Percentiles rank a stretch among this genome's conserved stretches.
Evolutionary conservation across 2,113 vertebrate species (phyloP).

Genomic region (Taurulus bubalis): DNA sequence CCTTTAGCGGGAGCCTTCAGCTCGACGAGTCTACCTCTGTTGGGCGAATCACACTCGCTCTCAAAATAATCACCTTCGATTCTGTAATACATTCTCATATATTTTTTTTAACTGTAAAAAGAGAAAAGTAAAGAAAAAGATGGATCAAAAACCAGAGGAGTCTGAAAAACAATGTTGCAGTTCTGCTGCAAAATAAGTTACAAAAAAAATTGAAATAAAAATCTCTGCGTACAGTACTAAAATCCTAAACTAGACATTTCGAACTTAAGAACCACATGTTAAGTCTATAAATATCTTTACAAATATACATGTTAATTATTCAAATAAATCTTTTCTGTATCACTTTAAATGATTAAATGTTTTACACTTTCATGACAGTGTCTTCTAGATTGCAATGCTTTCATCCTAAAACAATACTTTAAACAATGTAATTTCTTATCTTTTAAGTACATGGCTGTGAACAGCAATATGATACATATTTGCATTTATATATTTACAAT

Average conservation of each 20-base stretch:
- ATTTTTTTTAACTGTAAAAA: conserved; percentile 62
- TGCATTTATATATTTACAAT: conserved; percentile 92
- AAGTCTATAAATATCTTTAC: conserved; percentile 98
- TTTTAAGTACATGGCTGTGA: conserved; percentile 83
- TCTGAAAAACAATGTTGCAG: conserved; percentile 82
- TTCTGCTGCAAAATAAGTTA: conserved; percentile 95
- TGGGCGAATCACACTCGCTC: conserved; percentile 37
- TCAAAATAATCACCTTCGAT: conserved; percentile 55
- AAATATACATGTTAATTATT: conserved; percentile 94
- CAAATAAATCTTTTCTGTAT: conserved; percentile 89
- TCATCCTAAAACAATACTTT: conserved; percentile 77
- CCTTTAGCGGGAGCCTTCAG: conserved; percentile 2
- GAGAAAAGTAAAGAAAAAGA: conserved; percentile 50
- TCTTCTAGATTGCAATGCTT: conserved; percentile 87
- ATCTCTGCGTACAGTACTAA: conserved; percentile 87
- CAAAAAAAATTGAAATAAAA: conserved; percentile 79
- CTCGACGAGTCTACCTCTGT: conserved; percentile 15
- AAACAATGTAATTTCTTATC: conserved; percentile 70
- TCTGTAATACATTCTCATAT: conserved; percentile 83
- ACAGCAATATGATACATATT: conserved; percentile 86
- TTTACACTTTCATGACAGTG: conserved; percentile 85
- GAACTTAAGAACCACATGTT: conserved; percentile 88
- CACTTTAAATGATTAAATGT: conserved; percentile 85
- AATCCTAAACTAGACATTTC: conserved; percentile 84
- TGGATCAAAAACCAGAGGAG: conserved; percentile 78